These are phyloP conservation scores for Gryllus longicercus DNA, from an alignment of 2,888 invertebrate genomes.

Conservation along the genomic window DNA sequence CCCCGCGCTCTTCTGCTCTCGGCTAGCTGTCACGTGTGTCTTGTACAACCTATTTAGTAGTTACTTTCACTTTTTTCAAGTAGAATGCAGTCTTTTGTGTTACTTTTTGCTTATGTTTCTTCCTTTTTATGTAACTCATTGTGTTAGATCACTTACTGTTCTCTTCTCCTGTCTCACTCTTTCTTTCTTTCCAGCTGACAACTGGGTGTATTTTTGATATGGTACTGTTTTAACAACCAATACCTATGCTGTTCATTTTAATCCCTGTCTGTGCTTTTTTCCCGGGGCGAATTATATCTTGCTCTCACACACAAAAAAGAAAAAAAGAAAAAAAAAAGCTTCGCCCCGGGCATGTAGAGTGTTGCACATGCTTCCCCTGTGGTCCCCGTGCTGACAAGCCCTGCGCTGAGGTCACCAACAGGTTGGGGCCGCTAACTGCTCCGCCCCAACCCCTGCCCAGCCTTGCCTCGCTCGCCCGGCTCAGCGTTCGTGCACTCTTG, in stretches of 20 bases:
- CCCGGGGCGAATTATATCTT: constrained; percentile 31
- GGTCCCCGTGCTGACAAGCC: constrained; percentile 38
- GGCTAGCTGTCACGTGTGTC: constrained; percentile 36
- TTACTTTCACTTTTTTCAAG: constrained; percentile 34
- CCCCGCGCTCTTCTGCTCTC: constrained; percentile 38
- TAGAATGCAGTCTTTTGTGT: constrained; percentile 37
- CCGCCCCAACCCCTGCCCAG: constrained; percentile 41
- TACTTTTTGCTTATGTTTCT: constrained; percentile 35
- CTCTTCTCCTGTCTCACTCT: constrained; percentile 37
- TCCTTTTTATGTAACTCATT: constrained; percentile 31
- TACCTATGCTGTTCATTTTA: constrained; percentile 26
- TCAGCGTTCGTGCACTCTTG: constrained; percentile 23
- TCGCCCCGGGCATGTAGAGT: constrained; percentile 26
- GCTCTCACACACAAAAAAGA: not conserved
- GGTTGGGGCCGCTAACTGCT: constrained; percentile 40
- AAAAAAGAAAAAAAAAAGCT: constrained; percentile 11
- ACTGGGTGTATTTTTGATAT: constrained; percentile 36
- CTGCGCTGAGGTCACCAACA: constrained; percentile 36
- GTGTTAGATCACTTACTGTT: constrained; percentile 35
- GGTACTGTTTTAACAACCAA: constrained; percentile 31
- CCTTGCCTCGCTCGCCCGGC: constrained; percentile 31
- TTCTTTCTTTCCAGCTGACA: constrained; percentile 38
- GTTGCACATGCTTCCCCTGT: constrained; percentile 30
- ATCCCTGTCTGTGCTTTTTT: constrained; percentile 30
- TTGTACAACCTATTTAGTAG: constrained; percentile 26